Percentiles rank a stretch among this genome's conserved stretches.
phyloP scores from a whole-genome alignment of 2,888 invertebrate species.

The Caenorhabditis sp. region DNA sequence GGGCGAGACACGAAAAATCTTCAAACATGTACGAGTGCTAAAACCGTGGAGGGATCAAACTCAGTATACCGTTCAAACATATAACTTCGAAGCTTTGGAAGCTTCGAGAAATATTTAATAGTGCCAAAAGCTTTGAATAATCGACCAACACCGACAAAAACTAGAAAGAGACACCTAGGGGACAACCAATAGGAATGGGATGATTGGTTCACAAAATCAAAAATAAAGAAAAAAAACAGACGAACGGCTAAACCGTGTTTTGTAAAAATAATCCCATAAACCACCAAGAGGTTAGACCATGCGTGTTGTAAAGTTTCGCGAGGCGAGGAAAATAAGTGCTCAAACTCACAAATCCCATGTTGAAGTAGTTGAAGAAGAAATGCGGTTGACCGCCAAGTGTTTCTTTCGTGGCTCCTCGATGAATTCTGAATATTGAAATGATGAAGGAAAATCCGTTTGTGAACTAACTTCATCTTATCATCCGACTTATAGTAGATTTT shows the following conservation, averaged over 20 bases:
- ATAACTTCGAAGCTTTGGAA: no score
- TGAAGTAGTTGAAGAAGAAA: slow-evolving; percentile 98
- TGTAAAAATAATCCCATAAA: neutral
- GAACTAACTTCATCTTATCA: slow-evolving; percentile 84
- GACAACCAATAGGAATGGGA: neutral
- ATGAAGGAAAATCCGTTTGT: neutral
- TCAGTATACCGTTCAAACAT: no score
- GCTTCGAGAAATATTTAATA: no score
- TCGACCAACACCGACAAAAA: neutral
- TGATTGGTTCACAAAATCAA: no score
- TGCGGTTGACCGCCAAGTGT: slow-evolving; percentile 78
- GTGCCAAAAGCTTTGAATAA: neutral
- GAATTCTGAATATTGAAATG: slow-evolving; percentile 22
- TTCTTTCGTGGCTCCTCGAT: slow-evolving; percentile 34
- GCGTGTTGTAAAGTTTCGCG: neutral
- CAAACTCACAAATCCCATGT: slow-evolving; percentile 86
- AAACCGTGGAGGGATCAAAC: no score
- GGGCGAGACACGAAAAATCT: no score
- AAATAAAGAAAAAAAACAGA: neutral
- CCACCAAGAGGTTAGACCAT: slow-evolving; percentile 1
- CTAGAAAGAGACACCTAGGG: neutral
- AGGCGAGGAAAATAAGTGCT: slow-evolving; percentile 65
- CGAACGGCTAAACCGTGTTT: neutral
- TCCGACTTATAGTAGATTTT: slow-evolving; percentile 94
- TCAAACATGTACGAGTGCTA: no score